Evolutionary conservation across 2,888 invertebrate genomes (phyloP), one percentile per base, ranked within the genome.

Genomic region (Papilio gigon): DNA sequence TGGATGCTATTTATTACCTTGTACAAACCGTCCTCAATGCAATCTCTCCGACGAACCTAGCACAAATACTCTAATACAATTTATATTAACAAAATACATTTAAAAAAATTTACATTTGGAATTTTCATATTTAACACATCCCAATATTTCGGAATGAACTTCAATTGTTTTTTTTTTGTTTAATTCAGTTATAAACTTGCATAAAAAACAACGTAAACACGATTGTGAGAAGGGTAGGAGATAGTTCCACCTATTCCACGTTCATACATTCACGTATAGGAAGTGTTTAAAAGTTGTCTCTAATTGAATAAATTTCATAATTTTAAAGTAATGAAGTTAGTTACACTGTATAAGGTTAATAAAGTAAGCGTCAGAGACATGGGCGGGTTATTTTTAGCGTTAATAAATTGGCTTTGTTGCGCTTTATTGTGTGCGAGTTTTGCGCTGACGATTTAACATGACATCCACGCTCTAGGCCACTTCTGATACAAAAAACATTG

Each of bases 351-450:
- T 85, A 89, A 85, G 88, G 88, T 87, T 90, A 90, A 89, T 88
- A 89, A 84, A 83, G 81, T 84, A 87, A 87, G 84, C 83, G 84
- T 79, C 83, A 80, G 89, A 88, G 90, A 89, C 84, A 84, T 88
- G 84, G 84, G 80, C 80, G 83, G 79, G 87, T 87, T 92, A 92
- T 92, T 92, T 92, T 91, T 92, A 92, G 91, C 87, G 83, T 86
- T 90, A 87, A 86, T 91, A 92, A 92, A 92, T 92, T 91, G 90
- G 89, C 87, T 92, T 90, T 89, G 82, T 84, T 87, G 87, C 85
- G 82, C 82, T 86, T 88, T 89, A 89, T 88, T 89, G 88, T 88
- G 84, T 81, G 86, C 78, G 83, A 85, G 86, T 86, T 89, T 86
- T 79, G 85, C 84, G 84, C 86, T 86, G 85, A 74, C 73, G 75